Evolutionary conservation across 2,113 vertebrate genomes (phyloP), one percentile per base, ranked within the genome.

Genomic region (Cochlearius cochlearius): DNA sequence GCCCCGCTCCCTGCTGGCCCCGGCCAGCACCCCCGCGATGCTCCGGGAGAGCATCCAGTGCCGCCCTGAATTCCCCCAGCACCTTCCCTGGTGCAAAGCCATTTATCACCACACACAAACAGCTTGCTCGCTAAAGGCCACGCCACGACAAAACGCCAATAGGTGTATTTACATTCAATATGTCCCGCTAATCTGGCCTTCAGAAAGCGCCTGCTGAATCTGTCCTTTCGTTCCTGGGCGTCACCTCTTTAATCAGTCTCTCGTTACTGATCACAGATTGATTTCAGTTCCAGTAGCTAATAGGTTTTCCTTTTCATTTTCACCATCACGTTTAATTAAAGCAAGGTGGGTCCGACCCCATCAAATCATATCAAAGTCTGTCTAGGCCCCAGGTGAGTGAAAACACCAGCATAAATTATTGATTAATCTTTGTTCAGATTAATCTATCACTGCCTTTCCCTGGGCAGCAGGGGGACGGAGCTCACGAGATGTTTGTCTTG

Each of bases 291-390:
- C 38, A 58, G 78, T 38, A 77, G 62, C 92, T 96, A 83, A 90
- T 88, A 56, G 47, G 84, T 93, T 95, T 90, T 45, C 76, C 96
- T 96, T 97, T 92, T 97, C 94, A 98, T 98, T 98, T 97, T 79
- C 97, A 77, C 73, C 87, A 90, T 97, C 94, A 80, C 88, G 75
- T 98, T 98, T 98, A 96, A 98, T 98, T 98, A 98, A 98, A 90
- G 83, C 68, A 29, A 96, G 95, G 97, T 96, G 94, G 88, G 81
- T 80, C 94, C 5, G 62, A 97, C 97, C 98, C 97, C 94, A 96
- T 98, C 98, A 96, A 71, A 92, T 76, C 66, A 50, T 72, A 97
- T 98, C 96, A 92, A 89, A 96, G 95, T n/a, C 92, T 91, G 72
- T 73, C 94, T 26, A 27, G 77, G 29, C 23, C 92, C 74, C 53